Conservation (phyloP, 2,113 vertebrate species). For the Tenrec ecaudatus region DNA sequence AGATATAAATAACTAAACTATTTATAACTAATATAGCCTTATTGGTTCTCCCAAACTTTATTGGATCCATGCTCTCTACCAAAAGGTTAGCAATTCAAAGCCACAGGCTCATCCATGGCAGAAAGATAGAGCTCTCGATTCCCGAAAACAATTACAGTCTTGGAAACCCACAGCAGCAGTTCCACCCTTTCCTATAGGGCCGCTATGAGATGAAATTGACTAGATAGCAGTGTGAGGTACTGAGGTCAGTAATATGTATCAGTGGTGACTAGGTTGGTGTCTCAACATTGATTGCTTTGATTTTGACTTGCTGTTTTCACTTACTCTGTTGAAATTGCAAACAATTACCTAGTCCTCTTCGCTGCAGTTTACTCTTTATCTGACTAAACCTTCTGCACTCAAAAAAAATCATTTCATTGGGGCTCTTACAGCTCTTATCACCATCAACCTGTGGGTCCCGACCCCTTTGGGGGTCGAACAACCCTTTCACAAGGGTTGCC, state of each 20-base stretch:
- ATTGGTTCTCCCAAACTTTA: not conserved
- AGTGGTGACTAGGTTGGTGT: not conserved
- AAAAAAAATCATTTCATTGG: too few relatives aligned
- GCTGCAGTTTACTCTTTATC: not conserved
- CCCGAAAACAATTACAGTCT: too few relatives aligned
- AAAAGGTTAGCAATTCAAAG: not conserved
- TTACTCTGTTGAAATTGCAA: not conserved
- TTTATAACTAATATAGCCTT: not conserved
- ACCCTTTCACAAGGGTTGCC: too few relatives aligned
- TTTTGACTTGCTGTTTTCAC: not conserved
- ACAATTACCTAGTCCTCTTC: not conserved
- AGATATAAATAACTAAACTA: not conserved
- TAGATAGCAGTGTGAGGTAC: too few relatives aligned
- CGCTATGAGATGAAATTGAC: too few relatives aligned
- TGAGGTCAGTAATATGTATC: not conserved
- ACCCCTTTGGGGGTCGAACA: too few relatives aligned
- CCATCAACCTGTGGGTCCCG: too few relatives aligned
- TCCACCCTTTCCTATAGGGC: too few relatives aligned
- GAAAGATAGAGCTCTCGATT: too few relatives aligned
- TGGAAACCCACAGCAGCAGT: too few relatives aligned
- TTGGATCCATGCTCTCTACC: not conserved
- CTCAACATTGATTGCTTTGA: not conserved
- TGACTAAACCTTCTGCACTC: too few relatives aligned
- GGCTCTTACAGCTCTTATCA: too few relatives aligned
- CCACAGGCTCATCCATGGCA: not conserved